These are phyloP conservation scores for Psix sp. DNA, from an alignment of 1,140 invertebrate genomes.

Conservation along the genomic window DNA sequence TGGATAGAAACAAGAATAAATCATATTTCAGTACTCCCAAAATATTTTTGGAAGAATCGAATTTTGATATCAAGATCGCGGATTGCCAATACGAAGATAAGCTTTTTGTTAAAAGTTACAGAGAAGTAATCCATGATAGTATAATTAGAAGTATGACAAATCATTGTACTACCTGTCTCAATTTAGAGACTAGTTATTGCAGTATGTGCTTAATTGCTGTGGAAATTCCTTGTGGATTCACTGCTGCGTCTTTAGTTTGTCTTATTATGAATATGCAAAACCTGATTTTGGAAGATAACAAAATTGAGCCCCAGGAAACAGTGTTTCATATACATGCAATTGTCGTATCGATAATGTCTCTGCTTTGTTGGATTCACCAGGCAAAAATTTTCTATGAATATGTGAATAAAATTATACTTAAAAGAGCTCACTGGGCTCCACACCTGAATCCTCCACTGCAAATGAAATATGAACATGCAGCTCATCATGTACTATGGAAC, in stretches of 20 bases:
- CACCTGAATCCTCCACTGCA: conserved; percentile 80
- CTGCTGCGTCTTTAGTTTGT: conserved; percentile 77
- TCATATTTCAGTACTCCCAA: conserved; percentile 75
- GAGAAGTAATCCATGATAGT: conserved; percentile 76
- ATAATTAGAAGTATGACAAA: conserved; percentile 74
- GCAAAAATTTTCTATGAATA: conserved; percentile 79
- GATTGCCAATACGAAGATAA: conserved; percentile 73
- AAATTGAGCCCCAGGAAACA: conserved; percentile 47
- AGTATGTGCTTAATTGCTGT: conserved; percentile 77
- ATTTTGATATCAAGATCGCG: conserved; percentile 69
- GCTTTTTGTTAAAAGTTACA: conserved; percentile 74
- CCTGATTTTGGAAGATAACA: conserved; percentile 68
- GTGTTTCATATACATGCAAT: conserved; percentile 78
- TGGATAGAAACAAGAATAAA: conserved; percentile 77
- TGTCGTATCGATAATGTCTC: conserved; percentile 78
- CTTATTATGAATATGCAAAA: conserved; percentile 79
- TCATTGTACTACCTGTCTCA: conserved; percentile 73
- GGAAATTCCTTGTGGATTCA: conserved; percentile 80
- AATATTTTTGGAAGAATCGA: conserved; percentile 76
- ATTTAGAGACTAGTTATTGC: conserved; percentile 77
- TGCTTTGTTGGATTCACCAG: conserved; percentile 80
- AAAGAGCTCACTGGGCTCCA: conserved; percentile 79
- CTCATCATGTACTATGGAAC: conserved; percentile 79
- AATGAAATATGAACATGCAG: conserved; percentile 76
- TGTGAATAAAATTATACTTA: conserved; percentile 77